Base-by-base conservation (phyloP, 2,113 vertebrate species). In the Rafetus swinhoei region DNA sequence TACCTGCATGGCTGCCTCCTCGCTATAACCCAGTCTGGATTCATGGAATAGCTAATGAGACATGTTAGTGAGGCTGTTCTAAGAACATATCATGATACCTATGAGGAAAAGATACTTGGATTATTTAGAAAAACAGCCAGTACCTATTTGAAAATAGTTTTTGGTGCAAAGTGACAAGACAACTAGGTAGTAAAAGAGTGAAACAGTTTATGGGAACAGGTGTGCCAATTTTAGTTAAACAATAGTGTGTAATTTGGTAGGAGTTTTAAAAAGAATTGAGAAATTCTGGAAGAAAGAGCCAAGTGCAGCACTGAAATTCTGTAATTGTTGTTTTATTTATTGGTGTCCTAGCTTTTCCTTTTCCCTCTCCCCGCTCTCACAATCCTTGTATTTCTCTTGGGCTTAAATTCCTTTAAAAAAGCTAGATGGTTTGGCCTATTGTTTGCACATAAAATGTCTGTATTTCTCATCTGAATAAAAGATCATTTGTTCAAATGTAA, bases 391-490 rank as follows among this genome's bases (percentile, higher is more conserved):
- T 95, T 96, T 93, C 81, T 53, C 29, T 3, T 53, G 84, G 84
- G 59, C 65, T 79, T 81, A 88, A 85, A 72, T 85, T 90, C 88
- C 90, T 90, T 82, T 85, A 86, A 59, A n/a, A 79, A 55, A 24
- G 56, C 18, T 62, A 89, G 76, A 72, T 91, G 86, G 57, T 52
- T 53, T 16, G 7, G 85, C 56, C 7, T 84, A 29, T 56, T 81
- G 27, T 79, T 62, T 72, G 86, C 79, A 55, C 19, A 56, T 83
- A 89, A 93, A 91, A 32, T 89, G 83, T 90, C 93, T 96, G 88
- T 96, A 86, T 93, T 85, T 90, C 80, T 16, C 4, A 12, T 59
- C 65, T 54, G 94, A 96, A 92, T 97, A 95, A 96, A 97, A 94
- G 86, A 92, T 94, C 57, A 45, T 93, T 96, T 95, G 88, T 95